Base-by-base conservation (phyloP, 37 sponge, comb jelly and placozoan genomes). In the Mnemiopsis leidyi region DNA sequence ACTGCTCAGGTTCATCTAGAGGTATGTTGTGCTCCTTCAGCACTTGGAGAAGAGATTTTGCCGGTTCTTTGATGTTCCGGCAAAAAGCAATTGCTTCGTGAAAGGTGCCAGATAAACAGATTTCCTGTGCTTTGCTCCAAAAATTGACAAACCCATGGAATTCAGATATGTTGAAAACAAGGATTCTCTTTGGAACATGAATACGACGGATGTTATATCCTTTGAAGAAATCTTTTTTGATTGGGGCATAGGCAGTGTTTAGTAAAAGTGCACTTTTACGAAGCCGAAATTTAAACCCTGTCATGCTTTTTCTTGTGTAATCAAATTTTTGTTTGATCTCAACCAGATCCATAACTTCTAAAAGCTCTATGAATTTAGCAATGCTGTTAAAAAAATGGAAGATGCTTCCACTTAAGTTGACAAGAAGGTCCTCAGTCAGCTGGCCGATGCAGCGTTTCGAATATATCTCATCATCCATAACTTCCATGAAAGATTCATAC, bases 281-380 rank as follows among this genome's bases (percentile, higher is more conserved):
- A 23, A 85, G 40, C 0, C 28, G 1, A 28, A 85, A 85, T 1
- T 39, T 85, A 28, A 85, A 40, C n/a, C 61, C 61, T 28, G 9
- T 38, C 0, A 85, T 29, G 3, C 5, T 39, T 25, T 39, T 38
- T 3, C 24, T 40, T 0, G 25, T 38, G 48, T 36, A 40, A 39
- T 85, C 90, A 85, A 85, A 85, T 34, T 77, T 28, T 1, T 77
- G 26, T 18, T 77, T 77, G 20, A 77, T 16, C 79, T 77, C 79
- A 1, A 85, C 90, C 90, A 40, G 23, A 23, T 85, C 90, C 48
- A 40, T 35, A 39, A 13, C 32, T 40, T 85, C 90, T 23, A 85
- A n/a, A 39, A 40, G n/a, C 23, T 40, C 61, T 39, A 40, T n/a
- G 9, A 39, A 23, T 77, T 77, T 77, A 31, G 35, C 79, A 31